phyloP scores from a whole-genome alignment of 2,888 invertebrate genomes.

The Nomada fucata region DNA sequence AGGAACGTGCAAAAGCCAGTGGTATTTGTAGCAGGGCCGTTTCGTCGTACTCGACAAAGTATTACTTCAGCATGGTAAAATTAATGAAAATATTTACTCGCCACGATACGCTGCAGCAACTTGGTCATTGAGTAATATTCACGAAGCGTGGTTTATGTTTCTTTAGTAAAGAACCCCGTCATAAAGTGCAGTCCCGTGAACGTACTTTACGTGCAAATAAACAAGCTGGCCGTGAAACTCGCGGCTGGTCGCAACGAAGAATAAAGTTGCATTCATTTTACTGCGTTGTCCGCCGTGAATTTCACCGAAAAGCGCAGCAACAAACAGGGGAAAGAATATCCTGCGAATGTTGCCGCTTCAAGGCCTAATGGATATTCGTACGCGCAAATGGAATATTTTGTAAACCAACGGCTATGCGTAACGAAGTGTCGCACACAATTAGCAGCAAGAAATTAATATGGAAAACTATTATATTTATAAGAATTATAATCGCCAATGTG shows the following conservation, averaged over 20 bases:
- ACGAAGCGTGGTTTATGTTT: constrained; percentile 4
- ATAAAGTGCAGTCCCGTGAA: constrained; percentile 10
- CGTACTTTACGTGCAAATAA: constrained; percentile 28
- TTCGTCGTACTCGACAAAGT: too few relatives aligned
- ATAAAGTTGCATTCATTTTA: constrained; percentile 28
- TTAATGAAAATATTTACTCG: constrained; percentile 23
- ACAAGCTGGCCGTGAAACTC: background rate
- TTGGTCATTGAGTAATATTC: constrained; percentile 16
- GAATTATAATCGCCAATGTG: background rate
- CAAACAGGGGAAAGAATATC: background rate
- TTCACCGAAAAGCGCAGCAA: constrained; percentile 9
- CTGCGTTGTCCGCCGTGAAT: constrained; percentile 11
- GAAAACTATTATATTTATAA: background rate
- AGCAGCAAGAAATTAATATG: background rate
- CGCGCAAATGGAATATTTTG: constrained; percentile 11
- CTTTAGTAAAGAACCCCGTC: background rate
- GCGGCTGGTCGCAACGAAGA: background rate
- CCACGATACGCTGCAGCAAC: background rate
- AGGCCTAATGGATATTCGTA: background rate
- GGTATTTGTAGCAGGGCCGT: background rate
- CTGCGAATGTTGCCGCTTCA: constrained; percentile 3
- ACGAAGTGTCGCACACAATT: background rate
- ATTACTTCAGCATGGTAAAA: background rate
- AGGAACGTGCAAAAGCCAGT: background rate
- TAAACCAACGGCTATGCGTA: background rate